Evolutionary conservation across 2,113 vertebrate genomes (phyloP).

Genomic region (human (Homo sapiens)): GRCh38 chr5:156206501-156207000

Average conservation of each 20-base stretch:
- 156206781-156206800: background rate
- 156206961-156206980: constrained; percentile 28
- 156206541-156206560: background rate
- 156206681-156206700: background rate
- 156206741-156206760: background rate
- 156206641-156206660: background rate
- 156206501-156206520: background rate
- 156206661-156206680: background rate
- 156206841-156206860: constrained; percentile 47
- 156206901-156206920: background rate
- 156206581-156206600: background rate
- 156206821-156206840: constrained; percentile 8
- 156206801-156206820: background rate
- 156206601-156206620: background rate
- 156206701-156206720: background rate
- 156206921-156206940: background rate
- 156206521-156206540: background rate
- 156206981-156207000: constrained; percentile 23
- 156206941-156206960: constrained; percentile 40
- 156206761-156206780: background rate
- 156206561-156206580: background rate
- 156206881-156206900: background rate
- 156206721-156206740: background rate
- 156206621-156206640: constrained; percentile 35
- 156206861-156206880: background rate